Evolutionary conservation across 2,797 vertebrate genomes (phyloP).

Genomic region (Platalea minor): DNA sequence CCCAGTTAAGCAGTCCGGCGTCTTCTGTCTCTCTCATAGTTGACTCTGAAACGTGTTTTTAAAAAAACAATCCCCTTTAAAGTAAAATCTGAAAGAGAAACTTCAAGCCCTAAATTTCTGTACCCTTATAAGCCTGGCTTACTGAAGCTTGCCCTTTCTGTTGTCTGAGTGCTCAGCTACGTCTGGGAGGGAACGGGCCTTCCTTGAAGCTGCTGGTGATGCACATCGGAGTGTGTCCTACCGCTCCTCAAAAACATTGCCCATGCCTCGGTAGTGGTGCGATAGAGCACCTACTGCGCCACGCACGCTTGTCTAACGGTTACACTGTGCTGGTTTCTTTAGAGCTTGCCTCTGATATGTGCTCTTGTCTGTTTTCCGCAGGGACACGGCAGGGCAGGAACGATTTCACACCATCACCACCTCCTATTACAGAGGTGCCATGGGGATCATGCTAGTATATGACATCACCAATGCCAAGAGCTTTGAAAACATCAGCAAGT

Average conservation of each 20-base stretch:
- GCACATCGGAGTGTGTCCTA: background rate
- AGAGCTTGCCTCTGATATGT: background rate
- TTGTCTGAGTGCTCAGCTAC: background rate
- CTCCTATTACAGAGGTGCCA: conserved; percentile 98
- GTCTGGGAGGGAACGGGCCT: background rate
- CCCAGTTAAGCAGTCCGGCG: background rate
- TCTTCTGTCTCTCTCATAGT: background rate
- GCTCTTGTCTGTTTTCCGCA: conserved; percentile 51
- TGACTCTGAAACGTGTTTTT: background rate
- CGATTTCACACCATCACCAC: conserved; percentile 99
- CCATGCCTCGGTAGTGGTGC: fast-evolving
- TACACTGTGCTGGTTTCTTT: background rate
- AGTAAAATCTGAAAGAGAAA: background rate
- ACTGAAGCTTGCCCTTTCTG: background rate
- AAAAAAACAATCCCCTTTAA: background rate
- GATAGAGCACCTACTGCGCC: fast-evolving
- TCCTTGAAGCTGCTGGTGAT: background rate
- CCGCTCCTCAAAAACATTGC: fast-evolving
- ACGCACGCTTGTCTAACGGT: fast-evolving
- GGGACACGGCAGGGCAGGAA: conserved; percentile 98
- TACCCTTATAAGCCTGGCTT: background rate
- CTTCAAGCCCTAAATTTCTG: background rate
- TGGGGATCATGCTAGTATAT: conserved; percentile 99
- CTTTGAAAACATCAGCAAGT: conserved; percentile 99
- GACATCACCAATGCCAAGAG: conserved; percentile 99